Percentiles rank a stretch among this genome's conserved stretches.
phyloP scores from a whole-genome alignment of 2,888 invertebrate species.

The Acrobeloides nanus region DNA sequence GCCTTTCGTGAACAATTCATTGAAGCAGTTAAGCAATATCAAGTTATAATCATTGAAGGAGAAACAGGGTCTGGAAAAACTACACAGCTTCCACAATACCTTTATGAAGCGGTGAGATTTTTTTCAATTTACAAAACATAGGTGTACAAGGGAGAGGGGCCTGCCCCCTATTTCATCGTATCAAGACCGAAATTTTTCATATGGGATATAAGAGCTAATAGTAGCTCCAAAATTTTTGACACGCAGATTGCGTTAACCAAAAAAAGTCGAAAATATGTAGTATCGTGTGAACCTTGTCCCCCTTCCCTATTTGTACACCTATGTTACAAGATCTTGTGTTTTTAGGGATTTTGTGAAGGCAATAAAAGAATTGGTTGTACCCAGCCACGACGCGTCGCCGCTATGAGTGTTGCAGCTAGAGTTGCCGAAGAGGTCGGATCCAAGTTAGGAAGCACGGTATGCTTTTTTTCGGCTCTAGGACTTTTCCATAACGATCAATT shows the following conservation, averaged over 20 bases:
- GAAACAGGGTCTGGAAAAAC: slow-evolving; percentile 65
- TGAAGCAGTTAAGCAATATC: slow-evolving; percentile 72
- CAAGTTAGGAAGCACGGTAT: slow-evolving; percentile 68
- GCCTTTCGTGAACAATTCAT: slow-evolving; percentile 82
- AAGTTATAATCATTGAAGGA: slow-evolving; percentile 60
- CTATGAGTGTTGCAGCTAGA: slow-evolving; percentile 97
- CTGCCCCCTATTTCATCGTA: neutral
- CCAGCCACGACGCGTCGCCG: slow-evolving; percentile 91
- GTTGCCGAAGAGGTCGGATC: slow-evolving; percentile 95
- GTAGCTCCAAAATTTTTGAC: too few relatives aligned
- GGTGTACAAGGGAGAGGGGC: too few relatives aligned
- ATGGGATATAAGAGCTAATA: too few relatives aligned
- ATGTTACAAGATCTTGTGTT: neutral
- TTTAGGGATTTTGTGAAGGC: slow-evolving; percentile 59
- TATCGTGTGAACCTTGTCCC: too few relatives aligned
- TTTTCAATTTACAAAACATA: neutral
- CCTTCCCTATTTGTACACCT: neutral
- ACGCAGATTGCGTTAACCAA: too few relatives aligned
- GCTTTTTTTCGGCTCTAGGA: too few relatives aligned
- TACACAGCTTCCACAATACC: slow-evolving; percentile 62
- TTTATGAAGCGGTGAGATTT: slow-evolving; percentile 59
- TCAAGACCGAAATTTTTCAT: too few relatives aligned
- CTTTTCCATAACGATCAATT: too few relatives aligned
- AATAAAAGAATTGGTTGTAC: slow-evolving; percentile 90
- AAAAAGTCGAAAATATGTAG: too few relatives aligned